These are phyloP conservation scores for Dendrolimus punctatus DNA, from an alignment of 1,140 invertebrate species.

Conservation along the genomic window DNA sequence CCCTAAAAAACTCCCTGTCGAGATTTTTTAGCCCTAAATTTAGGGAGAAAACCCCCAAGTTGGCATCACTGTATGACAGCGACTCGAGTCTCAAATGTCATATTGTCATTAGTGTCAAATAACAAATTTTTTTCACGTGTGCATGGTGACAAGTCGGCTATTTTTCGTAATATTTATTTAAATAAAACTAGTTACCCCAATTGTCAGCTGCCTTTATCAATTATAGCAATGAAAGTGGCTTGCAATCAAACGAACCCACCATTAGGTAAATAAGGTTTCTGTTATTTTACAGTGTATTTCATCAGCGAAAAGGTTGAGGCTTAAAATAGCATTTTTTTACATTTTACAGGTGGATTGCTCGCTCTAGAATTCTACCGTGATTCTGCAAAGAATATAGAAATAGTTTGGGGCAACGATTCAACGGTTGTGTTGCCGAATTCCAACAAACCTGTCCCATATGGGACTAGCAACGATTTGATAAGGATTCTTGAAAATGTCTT, in stretches of 20 bases:
- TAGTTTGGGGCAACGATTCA: constrained; percentile 56
- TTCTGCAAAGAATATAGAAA: constrained; percentile 39
- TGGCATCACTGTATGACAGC: too few species aligned
- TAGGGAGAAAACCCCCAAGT: too few species aligned
- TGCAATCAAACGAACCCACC: constrained; percentile 60
- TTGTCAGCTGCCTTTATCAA: not conserved
- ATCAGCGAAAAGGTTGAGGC: constrained; percentile 9
- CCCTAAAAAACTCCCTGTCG: too few species aligned
- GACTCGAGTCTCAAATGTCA: too few species aligned
- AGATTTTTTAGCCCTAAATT: too few species aligned
- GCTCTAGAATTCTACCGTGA: constrained; percentile 50
- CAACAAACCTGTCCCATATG: constrained; percentile 60
- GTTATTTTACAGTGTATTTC: constrained; percentile 15
- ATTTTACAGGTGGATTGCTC: constrained; percentile 56
- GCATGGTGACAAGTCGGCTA: too few species aligned
- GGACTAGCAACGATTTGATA: constrained; percentile 76
- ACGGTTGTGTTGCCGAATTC: constrained; percentile 40
- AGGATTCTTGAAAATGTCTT: constrained; percentile 73
- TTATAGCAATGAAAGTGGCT: constrained; percentile 57
- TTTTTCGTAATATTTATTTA: too few species aligned
- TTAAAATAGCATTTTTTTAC: constrained; percentile 34
- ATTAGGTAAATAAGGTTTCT: constrained; percentile 38
- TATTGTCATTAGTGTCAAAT: too few species aligned
- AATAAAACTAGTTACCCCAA: too few species aligned
- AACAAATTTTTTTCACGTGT: too few species aligned